These are phyloP conservation scores for Botrylloides violaceus DNA, from an alignment of 23 tunicate species.

Conservation along the genomic window DNA sequence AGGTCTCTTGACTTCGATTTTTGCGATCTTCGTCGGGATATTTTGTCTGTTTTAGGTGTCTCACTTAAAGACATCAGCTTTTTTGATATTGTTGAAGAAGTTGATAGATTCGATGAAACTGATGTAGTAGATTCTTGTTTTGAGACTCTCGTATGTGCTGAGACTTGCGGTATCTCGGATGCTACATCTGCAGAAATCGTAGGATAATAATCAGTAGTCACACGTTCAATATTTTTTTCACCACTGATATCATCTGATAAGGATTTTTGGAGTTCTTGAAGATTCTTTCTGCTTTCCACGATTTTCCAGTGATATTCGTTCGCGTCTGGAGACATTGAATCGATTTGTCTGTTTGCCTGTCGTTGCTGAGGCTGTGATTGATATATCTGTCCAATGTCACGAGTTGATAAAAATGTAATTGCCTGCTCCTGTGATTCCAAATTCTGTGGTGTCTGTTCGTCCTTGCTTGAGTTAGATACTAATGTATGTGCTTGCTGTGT, in stretches of 20 bases:
- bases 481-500: no score
- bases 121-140: slow-evolving; percentile 8
- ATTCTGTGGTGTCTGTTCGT: not conserved
- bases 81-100: slow-evolving; percentile 10
- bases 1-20: not conserved
- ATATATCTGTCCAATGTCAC: not conserved
- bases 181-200: not conserved
- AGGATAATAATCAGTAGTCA: not conserved
- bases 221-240: not conserved
- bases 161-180: not conserved
- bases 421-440: not conserved
- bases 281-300: not conserved
- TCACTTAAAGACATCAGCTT: not conserved
- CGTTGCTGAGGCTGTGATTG: not conserved
- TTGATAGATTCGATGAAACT: not conserved
- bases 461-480: not conserved
- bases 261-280: slow-evolving; percentile 11
- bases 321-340: not conserved
- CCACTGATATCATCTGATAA: not conserved
- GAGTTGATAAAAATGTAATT: not conserved
- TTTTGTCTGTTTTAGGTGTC: not conserved
- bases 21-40: not conserved
- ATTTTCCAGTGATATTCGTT: slow-evolving; percentile 5
- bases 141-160: not conserved
- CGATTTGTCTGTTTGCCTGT: not conserved